phyloP scores from a whole-genome alignment of 2,113 vertebrate species.

The Antennarius striatus region DNA sequence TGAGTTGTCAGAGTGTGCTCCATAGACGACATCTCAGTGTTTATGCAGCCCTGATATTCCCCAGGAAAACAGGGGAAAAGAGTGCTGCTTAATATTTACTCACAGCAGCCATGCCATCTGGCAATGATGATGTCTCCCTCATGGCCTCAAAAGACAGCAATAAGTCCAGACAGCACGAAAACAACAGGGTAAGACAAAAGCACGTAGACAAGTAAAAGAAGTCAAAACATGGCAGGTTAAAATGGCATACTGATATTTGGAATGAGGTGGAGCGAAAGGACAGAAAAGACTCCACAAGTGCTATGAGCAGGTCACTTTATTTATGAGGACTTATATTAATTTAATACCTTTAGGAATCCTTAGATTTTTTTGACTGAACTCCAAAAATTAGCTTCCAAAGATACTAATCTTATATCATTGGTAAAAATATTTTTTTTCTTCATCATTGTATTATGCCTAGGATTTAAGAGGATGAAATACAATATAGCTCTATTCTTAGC shows the following conservation, averaged over 20 bases:
- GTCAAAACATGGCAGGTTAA: constrained; percentile 41
- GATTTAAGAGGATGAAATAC: too few species aligned
- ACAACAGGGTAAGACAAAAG: constrained; percentile 33
- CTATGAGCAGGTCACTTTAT: too few species aligned
- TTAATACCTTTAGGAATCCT: too few species aligned
- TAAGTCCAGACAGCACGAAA: constrained; percentile 50
- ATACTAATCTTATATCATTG: too few species aligned
- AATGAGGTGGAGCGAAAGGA: neutral
- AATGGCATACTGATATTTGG: constrained; percentile 32
- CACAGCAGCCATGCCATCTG: constrained; percentile 62
- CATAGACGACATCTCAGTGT: constrained; percentile 47
- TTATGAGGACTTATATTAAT: too few species aligned
- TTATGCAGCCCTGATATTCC: constrained; percentile 67
- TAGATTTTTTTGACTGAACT: too few species aligned
- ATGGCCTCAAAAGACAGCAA: constrained; percentile 62
- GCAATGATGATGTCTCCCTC: constrained; percentile 68
- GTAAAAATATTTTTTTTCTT: too few species aligned
- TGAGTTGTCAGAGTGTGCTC: constrained; percentile 51
- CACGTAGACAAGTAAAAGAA: constrained; percentile 27
- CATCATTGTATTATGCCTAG: too few species aligned
- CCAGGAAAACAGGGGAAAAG: constrained; percentile 52
- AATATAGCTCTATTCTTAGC: too few species aligned
- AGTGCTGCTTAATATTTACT: constrained; percentile 71
- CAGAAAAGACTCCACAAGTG: too few species aligned
- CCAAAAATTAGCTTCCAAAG: too few species aligned